These are phyloP conservation scores for Tipula lateralis DNA, from an alignment of 2,888 invertebrate genomes.

Conservation along the genomic window DNA sequence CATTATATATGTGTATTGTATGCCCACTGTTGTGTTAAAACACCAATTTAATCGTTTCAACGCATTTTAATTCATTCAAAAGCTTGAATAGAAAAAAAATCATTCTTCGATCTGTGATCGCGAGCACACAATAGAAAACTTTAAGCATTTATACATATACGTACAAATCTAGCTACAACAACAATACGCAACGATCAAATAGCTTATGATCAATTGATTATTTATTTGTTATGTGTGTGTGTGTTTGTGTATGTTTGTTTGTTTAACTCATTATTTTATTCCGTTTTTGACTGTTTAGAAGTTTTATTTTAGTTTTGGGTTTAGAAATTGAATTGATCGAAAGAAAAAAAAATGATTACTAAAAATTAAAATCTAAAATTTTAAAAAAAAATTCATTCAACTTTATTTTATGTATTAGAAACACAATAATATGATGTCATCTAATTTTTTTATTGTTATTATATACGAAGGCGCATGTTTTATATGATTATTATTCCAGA, in stretches of 20 bases:
- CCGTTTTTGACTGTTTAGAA: neutral
- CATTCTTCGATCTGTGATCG: neutral
- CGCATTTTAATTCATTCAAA: constrained; percentile 19
- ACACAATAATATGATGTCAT: neutral
- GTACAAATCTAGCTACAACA: neutral
- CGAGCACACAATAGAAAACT: neutral
- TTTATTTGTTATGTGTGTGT: neutral
- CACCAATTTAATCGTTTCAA: neutral
- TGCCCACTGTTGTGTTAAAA: neutral
- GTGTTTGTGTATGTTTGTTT: neutral
- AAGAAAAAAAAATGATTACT: neutral
- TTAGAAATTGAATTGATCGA: constrained; percentile 9
- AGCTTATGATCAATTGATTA: constrained; percentile 9
- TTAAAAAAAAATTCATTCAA: constrained; percentile 3
- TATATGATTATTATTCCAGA: neutral
- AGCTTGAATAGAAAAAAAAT: neutral
- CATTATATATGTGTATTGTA: neutral
- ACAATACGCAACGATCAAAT: neutral
- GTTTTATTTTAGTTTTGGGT: neutral
- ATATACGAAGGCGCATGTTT: neutral
- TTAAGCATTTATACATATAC: neutral
- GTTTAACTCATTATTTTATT: neutral
- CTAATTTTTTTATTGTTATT: neutral
- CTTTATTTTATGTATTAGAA: constrained; percentile 1
- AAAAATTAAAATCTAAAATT: neutral